These are phyloP conservation scores for Lepidocolaptes lacrymiger DNA, from an alignment of 2,797 vertebrate genomes.

Conservation along the genomic window DNA sequence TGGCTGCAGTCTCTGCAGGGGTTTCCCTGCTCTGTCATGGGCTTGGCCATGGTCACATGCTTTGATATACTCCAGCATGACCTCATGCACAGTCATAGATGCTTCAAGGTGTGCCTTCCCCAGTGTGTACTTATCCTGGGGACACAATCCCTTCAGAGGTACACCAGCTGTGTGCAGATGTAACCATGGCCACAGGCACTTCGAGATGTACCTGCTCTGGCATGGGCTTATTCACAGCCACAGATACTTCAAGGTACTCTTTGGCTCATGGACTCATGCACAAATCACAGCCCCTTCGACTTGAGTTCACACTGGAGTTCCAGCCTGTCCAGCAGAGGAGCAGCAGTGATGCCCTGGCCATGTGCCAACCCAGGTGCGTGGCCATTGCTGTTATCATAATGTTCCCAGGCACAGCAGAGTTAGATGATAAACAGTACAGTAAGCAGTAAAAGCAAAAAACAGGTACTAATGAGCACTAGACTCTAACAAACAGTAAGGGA, in stretches of 20 bases:
- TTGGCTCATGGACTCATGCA: too few species aligned
- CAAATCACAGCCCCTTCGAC: background rate
- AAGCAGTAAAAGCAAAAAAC: background rate
- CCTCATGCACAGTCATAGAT: background rate
- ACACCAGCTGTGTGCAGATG: background rate
- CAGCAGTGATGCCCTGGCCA: background rate
- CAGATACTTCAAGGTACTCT: background rate
- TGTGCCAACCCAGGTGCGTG: background rate
- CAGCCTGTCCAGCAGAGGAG: background rate
- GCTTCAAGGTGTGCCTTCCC: background rate
- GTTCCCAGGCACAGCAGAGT: background rate
- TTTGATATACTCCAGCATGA: background rate
- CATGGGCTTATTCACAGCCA: background rate
- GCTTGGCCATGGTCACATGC: too few species aligned
- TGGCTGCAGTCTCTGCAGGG: background rate
- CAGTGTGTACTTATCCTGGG: too few species aligned
- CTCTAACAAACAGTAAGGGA: background rate
- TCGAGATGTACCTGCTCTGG: accelerated
- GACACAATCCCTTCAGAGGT: background rate
- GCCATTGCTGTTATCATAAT: background rate
- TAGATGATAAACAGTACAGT: background rate
- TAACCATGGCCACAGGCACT: background rate
- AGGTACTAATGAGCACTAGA: background rate
- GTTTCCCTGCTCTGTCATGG: background rate
- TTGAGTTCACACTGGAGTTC: background rate